phyloP scores from a whole-genome alignment of 1,140 invertebrate species.

The Drosophila auraria region DNA sequence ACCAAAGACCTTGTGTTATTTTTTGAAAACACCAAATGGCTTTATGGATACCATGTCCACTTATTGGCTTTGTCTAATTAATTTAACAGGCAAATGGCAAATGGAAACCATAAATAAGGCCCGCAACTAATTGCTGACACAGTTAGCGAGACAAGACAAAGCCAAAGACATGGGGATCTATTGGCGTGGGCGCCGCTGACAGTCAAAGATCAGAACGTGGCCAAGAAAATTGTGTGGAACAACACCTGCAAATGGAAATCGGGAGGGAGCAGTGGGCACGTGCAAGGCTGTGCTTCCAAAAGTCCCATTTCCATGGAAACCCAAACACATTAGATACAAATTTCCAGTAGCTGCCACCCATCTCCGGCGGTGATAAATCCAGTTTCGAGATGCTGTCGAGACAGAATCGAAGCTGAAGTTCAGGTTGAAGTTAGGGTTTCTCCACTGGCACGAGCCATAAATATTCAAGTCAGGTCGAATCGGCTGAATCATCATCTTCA shows the following conservation, averaged over 20 bases:
- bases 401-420: slow-evolving; percentile 30
- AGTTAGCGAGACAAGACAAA: slow-evolving; percentile 76
- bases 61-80: slow-evolving; percentile 57
- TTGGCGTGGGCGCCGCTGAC: slow-evolving; percentile 74
- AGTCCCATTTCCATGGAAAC: slow-evolving; percentile 54
- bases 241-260: slow-evolving; percentile 66
- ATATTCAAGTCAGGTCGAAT: slow-evolving; percentile 61
- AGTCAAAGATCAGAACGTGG: slow-evolving; percentile 64
- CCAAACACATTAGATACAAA: slow-evolving; percentile 38
- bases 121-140: slow-evolving; percentile 80
- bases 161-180: slow-evolving; percentile 51
- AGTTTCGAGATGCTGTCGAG: slow-evolving; percentile 55
- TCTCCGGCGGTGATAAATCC: slow-evolving; percentile 55
- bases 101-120: slow-evolving; percentile 75
- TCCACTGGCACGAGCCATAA: slow-evolving; percentile 72
- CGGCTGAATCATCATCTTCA: slow-evolving; percentile 74
- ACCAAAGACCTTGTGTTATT: slow-evolving; percentile 28
- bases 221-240: slow-evolving; percentile 29
- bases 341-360: slow-evolving; percentile 67
- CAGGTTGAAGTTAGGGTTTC: slow-evolving; percentile 20
- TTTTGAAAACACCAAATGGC: slow-evolving; percentile 34
- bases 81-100: slow-evolving; percentile 76
- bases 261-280: slow-evolving; percentile 47
- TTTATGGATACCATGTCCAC: slow-evolving; percentile 32
- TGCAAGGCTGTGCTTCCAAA: slow-evolving; percentile 41